Base-by-base conservation (phyloP, 2,888 invertebrate genomes). In the Scaptomyza caliginosa region DNA sequence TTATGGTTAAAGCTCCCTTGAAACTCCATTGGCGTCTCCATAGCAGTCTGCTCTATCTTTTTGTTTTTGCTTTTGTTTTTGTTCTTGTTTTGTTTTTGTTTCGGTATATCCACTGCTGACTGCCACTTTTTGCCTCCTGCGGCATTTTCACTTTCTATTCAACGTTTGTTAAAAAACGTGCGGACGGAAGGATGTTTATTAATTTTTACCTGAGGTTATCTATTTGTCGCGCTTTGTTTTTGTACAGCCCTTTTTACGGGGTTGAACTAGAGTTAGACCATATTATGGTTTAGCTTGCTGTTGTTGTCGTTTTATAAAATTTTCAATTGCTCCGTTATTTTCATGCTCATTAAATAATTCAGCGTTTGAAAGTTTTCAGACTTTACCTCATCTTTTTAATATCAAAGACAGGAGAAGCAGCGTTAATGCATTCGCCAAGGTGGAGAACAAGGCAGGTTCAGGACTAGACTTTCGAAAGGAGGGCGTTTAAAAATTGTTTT, bases 151-250 rank as follows among this genome's bases (percentile, higher is more conserved):
- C 30, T 32, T 32, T 32, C 13, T 32, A 13, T 39, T 34, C 26
- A 26, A 52, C 39, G n/a, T 26, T 13, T 46, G 42, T 30, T 19
- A 21, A 39, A 43, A 50, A 43, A 51, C 58, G 50, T 40, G 16
- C 39, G 39, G 38, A 58, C 42, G 49, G 56, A 46, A 67, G 78
- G 71, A 68, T 84, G 78, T 84, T 83, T 84, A 84, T 84, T 84
- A 86, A 86, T 84, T 84, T 84, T 79, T 86, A 86, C 86, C 83
- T 84, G 84, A 81, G 86, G 83, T 81, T 86, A 84, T 84, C 86
- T 86, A 86, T 86, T 84, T 84, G 86, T 84, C 83, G 86, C 83
- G 78, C 77, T 64, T 60, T 66, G 72, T 64, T 77, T 67, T 79
- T 59, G 46, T 79, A 64, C 59, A 67, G 67, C 71, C 74, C 76